These are phyloP conservation scores for Oryzias melastigma DNA, from an alignment of 2,113 vertebrate species.

Conservation along the genomic window DNA sequence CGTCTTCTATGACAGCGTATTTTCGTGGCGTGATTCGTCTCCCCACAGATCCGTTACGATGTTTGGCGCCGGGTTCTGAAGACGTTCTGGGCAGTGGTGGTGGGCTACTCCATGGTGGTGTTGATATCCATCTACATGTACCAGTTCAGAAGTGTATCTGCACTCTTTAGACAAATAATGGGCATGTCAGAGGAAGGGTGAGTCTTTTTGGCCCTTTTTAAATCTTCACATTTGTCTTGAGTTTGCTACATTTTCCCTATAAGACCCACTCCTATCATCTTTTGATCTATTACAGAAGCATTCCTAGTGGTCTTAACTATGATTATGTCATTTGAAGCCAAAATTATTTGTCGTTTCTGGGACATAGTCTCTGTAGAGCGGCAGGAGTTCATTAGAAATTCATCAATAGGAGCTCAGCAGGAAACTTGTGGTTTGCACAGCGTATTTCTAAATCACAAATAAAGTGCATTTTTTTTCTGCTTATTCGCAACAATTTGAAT, in stretches of 20 bases:
- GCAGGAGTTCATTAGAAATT: too few species aligned
- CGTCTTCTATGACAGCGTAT: not conserved
- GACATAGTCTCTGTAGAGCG: too few species aligned
- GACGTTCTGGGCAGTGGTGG: conserved; percentile 77
- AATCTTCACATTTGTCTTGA: not conserved
- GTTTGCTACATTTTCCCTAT: not conserved
- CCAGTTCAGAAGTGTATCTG: conserved; percentile 80
- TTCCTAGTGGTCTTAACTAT: too few species aligned
- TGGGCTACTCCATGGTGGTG: conserved; percentile 79
- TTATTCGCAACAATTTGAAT: too few species aligned
- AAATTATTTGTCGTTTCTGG: too few species aligned
- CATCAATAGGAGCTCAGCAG: too few species aligned
- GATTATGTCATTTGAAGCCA: too few species aligned
- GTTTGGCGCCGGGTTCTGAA: conserved; percentile 74
- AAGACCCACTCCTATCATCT: too few species aligned
- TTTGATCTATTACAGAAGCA: too few species aligned
- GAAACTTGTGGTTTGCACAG: too few species aligned
- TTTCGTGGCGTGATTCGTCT: not conserved
- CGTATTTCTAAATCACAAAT: too few species aligned
- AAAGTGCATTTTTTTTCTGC: too few species aligned
- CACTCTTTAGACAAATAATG: conserved; percentile 75
- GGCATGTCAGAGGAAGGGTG: conserved; percentile 81
- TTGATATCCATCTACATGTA: conserved; percentile 78
- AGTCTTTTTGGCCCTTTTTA: conserved; percentile 14
- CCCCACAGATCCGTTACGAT: conserved; percentile 61